Evolutionary conservation across 1,140 invertebrate genomes (phyloP).

Genomic region (Sycobia sp.): DNA sequence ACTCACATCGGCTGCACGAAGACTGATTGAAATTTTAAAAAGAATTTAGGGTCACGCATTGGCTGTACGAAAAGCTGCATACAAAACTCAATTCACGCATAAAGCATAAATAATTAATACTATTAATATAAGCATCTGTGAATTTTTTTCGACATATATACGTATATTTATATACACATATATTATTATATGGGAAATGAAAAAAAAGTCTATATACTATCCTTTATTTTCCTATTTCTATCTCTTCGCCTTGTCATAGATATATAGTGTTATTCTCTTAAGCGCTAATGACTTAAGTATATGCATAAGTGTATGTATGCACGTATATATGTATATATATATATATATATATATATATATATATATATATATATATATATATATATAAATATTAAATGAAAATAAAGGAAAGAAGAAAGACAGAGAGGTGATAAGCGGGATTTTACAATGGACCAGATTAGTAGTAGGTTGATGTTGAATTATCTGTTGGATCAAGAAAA

Average conservation of each 20-base stretch:
- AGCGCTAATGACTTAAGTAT: constrained; percentile 32
- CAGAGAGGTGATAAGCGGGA: constrained; percentile 6
- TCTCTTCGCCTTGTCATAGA: constrained; percentile 18
- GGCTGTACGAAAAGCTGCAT: too few species aligned
- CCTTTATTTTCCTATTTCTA: constrained; percentile 26
- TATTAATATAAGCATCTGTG: constrained; percentile 1
- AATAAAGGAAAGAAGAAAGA: neutral
- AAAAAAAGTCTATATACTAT: constrained; percentile 12
- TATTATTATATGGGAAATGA: constrained; percentile 3
- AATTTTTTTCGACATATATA: constrained; percentile 12
- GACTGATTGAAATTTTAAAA: too few species aligned
- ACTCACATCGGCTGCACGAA: too few species aligned
- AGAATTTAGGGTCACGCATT: too few species aligned
- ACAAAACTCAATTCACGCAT: too few species aligned
- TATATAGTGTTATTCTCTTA: constrained; percentile 25
- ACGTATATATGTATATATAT: constrained; percentile 22
- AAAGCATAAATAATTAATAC: too few species aligned
- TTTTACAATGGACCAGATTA: constrained; percentile 19
- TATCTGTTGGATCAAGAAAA: too few species aligned
- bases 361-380: constrained; percentile 13
- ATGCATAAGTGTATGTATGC: constrained; percentile 24
- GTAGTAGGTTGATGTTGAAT: neutral
- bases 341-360: constrained; percentile 7
- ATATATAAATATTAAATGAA: neutral
- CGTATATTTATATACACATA: too few species aligned